These are phyloP conservation scores for Pachypeltis micranthus DNA, from an alignment of 1,140 invertebrate genomes.

Conservation along the genomic window DNA sequence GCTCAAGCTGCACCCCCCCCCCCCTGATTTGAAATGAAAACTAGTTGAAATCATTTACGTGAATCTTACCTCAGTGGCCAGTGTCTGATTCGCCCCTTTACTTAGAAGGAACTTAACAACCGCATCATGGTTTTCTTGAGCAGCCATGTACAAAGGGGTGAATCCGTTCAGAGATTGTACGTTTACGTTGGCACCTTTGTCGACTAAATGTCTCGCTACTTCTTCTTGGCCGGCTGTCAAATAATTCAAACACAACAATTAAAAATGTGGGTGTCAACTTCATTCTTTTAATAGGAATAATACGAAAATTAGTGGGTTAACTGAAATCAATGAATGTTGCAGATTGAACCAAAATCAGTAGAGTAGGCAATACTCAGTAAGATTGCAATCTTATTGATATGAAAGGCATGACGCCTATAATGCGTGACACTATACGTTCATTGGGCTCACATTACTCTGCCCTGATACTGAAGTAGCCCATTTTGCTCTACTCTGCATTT, in stretches of 20 bases:
- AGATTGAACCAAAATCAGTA: not conserved
- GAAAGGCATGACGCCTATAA: no score
- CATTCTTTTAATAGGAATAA: not conserved
- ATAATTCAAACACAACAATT: no score
- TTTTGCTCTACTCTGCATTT: no score
- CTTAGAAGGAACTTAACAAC: slow-evolving; percentile 86
- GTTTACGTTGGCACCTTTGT: slow-evolving; percentile 86
- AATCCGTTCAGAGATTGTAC: slow-evolving; percentile 96
- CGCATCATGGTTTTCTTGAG: slow-evolving; percentile 93
- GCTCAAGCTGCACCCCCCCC: no score
- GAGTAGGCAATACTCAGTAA: no score
- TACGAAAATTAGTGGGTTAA: not conserved
- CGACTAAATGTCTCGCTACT: slow-evolving; percentile 80
- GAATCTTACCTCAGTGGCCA: slow-evolving; percentile 82
- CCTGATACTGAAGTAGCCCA: no score
- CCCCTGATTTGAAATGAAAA: no score
- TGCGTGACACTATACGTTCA: no score
- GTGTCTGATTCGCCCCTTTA: slow-evolving; percentile 89
- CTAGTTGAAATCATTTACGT: no score
- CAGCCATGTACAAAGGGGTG: slow-evolving; percentile 97
- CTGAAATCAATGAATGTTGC: not conserved
- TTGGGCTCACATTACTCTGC: no score
- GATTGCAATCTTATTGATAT: no score
- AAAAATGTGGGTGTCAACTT: no score
- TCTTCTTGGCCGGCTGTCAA: slow-evolving; percentile 80